phyloP scores from a whole-genome alignment of 2,113 vertebrate genomes.

The Ammodytes marinus region DNA sequence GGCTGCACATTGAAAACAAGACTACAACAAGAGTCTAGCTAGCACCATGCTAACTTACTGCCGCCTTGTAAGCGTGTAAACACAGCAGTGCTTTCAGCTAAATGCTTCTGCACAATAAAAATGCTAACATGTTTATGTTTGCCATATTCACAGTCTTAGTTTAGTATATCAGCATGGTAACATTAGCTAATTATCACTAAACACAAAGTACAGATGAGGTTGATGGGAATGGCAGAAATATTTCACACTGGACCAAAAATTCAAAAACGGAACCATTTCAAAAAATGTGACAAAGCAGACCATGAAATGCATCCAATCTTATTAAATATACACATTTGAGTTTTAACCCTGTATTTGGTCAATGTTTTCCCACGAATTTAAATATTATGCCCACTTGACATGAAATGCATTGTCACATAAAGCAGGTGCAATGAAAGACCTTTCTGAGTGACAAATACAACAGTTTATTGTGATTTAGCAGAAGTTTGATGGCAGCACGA shows the following conservation, averaged over 20 bases:
- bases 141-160: too few species aligned
- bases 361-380: not conserved
- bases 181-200: not conserved
- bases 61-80: not conserved
- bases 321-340: not conserved
- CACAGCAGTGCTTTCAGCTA: not conserved
- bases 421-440: not conserved
- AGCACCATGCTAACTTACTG: not conserved
- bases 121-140: too few species aligned
- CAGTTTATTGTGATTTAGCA: conserved; percentile 52
- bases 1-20: not conserved
- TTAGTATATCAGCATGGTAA: not conserved
- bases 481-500: conserved; percentile 22
- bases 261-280: not conserved
- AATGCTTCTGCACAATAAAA: not conserved
- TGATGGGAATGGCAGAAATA: not conserved
- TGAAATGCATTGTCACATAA: not conserved
- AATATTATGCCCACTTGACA: not conserved
- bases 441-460: conserved; percentile 15
- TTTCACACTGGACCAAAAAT: not conserved
- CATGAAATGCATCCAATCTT: not conserved
- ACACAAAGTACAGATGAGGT: not conserved
- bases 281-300: not conserved
- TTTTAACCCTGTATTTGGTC: not conserved
- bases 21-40: not conserved